Base-by-base conservation (phyloP, 2,888 invertebrate genomes). In the Caenorhabditis drosophilae region DNA sequence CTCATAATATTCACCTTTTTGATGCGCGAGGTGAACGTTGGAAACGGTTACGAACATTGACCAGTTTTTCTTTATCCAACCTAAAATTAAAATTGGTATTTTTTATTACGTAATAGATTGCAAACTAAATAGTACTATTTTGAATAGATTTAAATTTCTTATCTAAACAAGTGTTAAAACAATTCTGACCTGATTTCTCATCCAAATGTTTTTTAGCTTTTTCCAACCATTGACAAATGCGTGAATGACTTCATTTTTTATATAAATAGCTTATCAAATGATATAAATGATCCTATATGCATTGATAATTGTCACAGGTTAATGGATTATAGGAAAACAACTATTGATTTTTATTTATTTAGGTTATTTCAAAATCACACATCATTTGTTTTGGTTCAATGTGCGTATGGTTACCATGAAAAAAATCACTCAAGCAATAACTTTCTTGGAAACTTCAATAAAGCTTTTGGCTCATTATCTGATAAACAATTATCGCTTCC, bases 21-120 rank as follows among this genome's bases (percentile, higher is more conserved):
- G 82, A 82, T 78, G 85, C 59, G 3, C 76, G 84, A 2, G 86
- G 85, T 22, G 83, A 84, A 44, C 77, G 85, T 27, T 87, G 87
- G 87, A 86, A 87, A 74, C 78, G 86, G 18, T 84, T 87, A 22
- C 77, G 87, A 18, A 81, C 84, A 23, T 79, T 86, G 11, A 83
- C 86, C n/a, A 85, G 85, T 38, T 58, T 51, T 41, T 68, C 69
- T 18, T 38, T 76, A 4, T 70, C 69, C 4, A 56, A 59, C n/a
- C 48, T 58, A 2, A 74, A 74, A 50, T 41, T 74, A 45, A 69
- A 70, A 58, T 35, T 57, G 44, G 74, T 74, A 11, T 26, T 41
- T 35, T 45, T 15, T 45, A 2, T 47, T n/a, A 16, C 20, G 49
- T 4, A 31, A n/a, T n/a, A n/a, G n/a, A n/a, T n/a, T n/a, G n/a